These are phyloP conservation scores for Philypnodon macrostomus DNA, from an alignment of 2,797 vertebrate species.

Conservation along the genomic window DNA sequence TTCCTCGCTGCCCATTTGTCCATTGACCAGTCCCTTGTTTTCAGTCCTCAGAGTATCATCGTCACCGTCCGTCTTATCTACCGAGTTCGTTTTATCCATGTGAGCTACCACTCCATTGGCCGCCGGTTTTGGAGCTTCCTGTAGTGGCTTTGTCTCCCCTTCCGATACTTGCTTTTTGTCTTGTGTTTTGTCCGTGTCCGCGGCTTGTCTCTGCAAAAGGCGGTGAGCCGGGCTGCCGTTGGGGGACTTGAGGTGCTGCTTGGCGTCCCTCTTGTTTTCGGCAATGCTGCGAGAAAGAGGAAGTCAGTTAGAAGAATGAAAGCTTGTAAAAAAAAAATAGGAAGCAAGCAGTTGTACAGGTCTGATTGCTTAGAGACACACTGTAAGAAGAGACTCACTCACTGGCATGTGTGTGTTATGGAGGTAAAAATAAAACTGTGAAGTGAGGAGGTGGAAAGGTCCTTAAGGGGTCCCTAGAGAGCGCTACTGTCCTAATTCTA, in stretches of 20 bases:
- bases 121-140: constrained; percentile 56
- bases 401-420: constrained; percentile 26
- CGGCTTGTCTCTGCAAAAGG: constrained; percentile 19
- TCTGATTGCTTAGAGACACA: not conserved
- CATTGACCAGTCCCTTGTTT: constrained; percentile 64
- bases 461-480: constrained; percentile 51
- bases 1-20: constrained; percentile 55
- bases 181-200: constrained; percentile 21
- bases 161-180: constrained; percentile 23
- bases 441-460: constrained; percentile 26
- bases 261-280: constrained; percentile 67
- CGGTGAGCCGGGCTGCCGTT: constrained; percentile 67
- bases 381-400: constrained; percentile 22
- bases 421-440: constrained; percentile 74
- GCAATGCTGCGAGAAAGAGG: constrained; percentile 61
- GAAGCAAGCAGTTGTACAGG: constrained; percentile 3
- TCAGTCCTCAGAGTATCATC: constrained; percentile 28
- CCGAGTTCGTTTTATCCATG: constrained; percentile 62
- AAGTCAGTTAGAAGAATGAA: constrained; percentile 45
- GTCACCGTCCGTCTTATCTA: not conserved
- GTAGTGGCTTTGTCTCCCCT: constrained; percentile 9
- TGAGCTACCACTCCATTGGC: constrained; percentile 70
- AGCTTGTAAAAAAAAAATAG: not conserved
- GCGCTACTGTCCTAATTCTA: constrained; percentile 58
- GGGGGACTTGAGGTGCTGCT: constrained; percentile 57